Evolutionary conservation across 2,797 vertebrate species (phyloP).

Genomic region (Myotis pilosus): DNA sequence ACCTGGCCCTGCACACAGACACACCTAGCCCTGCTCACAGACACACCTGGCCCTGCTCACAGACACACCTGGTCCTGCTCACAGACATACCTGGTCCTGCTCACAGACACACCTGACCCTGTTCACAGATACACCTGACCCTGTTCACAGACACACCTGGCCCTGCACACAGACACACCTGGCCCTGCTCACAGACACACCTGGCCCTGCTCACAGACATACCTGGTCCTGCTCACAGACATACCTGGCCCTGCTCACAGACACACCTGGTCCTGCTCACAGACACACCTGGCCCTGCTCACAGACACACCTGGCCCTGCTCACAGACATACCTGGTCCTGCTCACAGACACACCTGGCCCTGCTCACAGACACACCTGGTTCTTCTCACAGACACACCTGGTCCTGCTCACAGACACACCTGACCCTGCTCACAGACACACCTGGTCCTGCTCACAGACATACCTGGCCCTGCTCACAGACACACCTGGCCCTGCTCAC

Average conservation of each 20-base stretch:
- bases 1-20: background rate
- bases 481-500: background rate
- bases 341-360: no score
- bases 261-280: background rate
- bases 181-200: background rate
- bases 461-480: background rate
- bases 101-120: background rate
- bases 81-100: background rate
- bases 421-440: background rate
- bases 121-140: background rate
- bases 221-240: no score
- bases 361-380: background rate
- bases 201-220: background rate
- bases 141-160: background rate
- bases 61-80: rapidly evolving
- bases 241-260: background rate
- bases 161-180: background rate
- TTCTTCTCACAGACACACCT: background rate
- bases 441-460: background rate
- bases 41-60: background rate
- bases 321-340: background rate
- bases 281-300: no score
- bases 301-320: background rate
- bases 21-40: background rate
- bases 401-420: background rate